Evolutionary conservation across 2,113 vertebrate genomes (phyloP), one percentile per base, ranked within the genome.

Genomic region (Carassius carassius): DNA sequence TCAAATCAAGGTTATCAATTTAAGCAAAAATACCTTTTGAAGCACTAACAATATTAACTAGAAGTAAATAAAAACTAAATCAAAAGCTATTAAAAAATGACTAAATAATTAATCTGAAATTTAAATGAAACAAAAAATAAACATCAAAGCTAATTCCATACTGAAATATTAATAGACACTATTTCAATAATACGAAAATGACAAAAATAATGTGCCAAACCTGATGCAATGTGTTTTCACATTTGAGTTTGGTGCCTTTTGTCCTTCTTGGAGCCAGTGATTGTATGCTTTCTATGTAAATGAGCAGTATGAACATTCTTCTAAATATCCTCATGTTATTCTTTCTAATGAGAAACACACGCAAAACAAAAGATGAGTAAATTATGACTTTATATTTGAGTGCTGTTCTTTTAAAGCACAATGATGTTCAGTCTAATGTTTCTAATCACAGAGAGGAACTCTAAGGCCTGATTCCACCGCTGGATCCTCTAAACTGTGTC

Each of bases 401-500:
- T 65, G 2, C 62, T 29, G 14, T 29, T 29, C 23, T 5, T 21
- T 16, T 37, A 37, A 29, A 9, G 17, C 32, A 37, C 32, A 21
- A 35, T 37, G 3, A 65, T 65, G 25, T 65, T 77, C 0, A 1
- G 12, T 11, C 32, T 65, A 56, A 6, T 37, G 60, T n/a, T 14
- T 5, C 0, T 3, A 21, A 16, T 75, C 16, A 5, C 84, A 94
- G 93, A 86, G 87, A 90, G 89, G 92, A 94, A 75, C 83, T 93
- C 2, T 81, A 76, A 17, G 72, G 84, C 72, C 44, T 92, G 0
- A 56, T 93, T 60, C 90, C 93, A 19, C 83, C 87, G 2, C 89
- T 93, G 86, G 89, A 94, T 32, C 93, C 91, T 5, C 91, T 90
- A 10, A 91, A 89, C 84, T 94, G 91, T 2, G 93, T 94, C 0